Evolutionary conservation across 1,140 invertebrate species (phyloP), one percentile per base, ranked within the genome.

Genomic region (Philaenus spumarius): DNA sequence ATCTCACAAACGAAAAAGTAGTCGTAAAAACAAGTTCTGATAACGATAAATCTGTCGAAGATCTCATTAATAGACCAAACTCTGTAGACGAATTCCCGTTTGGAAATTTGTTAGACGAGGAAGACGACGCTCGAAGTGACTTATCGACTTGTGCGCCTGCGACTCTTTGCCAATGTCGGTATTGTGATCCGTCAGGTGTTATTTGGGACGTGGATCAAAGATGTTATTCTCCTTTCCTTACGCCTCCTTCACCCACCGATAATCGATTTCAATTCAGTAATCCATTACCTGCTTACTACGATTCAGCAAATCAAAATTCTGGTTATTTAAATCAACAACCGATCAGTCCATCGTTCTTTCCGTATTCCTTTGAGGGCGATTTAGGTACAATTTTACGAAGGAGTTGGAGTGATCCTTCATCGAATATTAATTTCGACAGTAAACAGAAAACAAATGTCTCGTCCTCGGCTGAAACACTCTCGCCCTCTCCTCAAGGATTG

Each of bases 111-210:
- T 14, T 58, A 30, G 58, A 60, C 65, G 70, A 75, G 15, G 69
- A 72, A 5, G 66, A 62, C 0, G 69, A 76, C 30, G 64, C 59
- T 12, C 64, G 69, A 59, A 75, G 74, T 43, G 75, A 77, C 19
- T 73, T 45, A 39, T 55, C 46, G 42, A 14, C 47, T 7, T 35
- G 37, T 19, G 51, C 50, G 12, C 48, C 60, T 12, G 50, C 75
- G 46, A 80, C 76, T 64, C 71, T 77, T n/a, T 90, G 87, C 71
- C 86, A 89, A 71, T 91, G 87, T 67, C 79, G 82, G 9, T 87
- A 87, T 62, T 90, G 87, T 67, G 86, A 90, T 68, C 86, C 88
- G 0, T 76, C 82, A 17, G 82, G 84, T 40, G 80, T 85, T 58
- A 83, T 89, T 51, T 90, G 88, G 87, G 86, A 86, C 67, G 78